A percentile compares a stretch with the other conserved stretches of the same genome.
phyloP scores from a whole-genome alignment of 2,888 invertebrate species.

The Antitype chi region DNA sequence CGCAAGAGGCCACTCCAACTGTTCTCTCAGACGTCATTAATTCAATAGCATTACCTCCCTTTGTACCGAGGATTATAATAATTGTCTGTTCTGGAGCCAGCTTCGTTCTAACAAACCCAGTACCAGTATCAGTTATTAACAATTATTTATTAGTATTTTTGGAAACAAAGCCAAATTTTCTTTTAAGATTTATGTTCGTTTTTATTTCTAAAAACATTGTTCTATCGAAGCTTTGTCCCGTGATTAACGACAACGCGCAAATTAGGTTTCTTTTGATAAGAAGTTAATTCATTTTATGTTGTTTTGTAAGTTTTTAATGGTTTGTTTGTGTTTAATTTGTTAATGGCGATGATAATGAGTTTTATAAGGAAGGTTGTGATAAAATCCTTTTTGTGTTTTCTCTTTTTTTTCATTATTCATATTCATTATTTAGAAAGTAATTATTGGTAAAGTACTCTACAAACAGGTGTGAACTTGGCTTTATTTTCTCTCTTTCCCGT shows the following conservation, averaged over 20 bases:
- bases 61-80: constrained; percentile 65
- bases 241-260: constrained; percentile 57
- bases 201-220: constrained; percentile 44
- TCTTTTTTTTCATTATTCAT: not conserved
- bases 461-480: not conserved
- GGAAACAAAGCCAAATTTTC: constrained; percentile 24
- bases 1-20: constrained; percentile 51
- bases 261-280: constrained; percentile 60
- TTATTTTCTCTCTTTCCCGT: not conserved
- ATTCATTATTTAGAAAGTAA: constrained; percentile 6
- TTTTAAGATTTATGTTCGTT: constrained; percentile 20
- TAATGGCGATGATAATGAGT: constrained; percentile 61
- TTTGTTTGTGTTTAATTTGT: constrained; percentile 54
- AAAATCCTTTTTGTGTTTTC: constrained; percentile 26
- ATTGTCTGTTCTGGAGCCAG: constrained; percentile 55
- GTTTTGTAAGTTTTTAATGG: constrained; percentile 54
- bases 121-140: constrained; percentile 40
- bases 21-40: constrained; percentile 67
- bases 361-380: constrained; percentile 37
- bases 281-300: constrained; percentile 59
- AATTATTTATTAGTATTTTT: constrained; percentile 52
- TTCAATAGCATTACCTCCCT: constrained; percentile 70
- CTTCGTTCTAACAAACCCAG: constrained; percentile 33
- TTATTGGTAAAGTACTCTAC: not conserved
- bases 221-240: constrained; percentile 49